Percentiles rank a stretch among this genome's conserved stretches.
phyloP scores from a whole-genome alignment of 2,113 vertebrate genomes.

The Ceyx cyanopectus region DNA sequence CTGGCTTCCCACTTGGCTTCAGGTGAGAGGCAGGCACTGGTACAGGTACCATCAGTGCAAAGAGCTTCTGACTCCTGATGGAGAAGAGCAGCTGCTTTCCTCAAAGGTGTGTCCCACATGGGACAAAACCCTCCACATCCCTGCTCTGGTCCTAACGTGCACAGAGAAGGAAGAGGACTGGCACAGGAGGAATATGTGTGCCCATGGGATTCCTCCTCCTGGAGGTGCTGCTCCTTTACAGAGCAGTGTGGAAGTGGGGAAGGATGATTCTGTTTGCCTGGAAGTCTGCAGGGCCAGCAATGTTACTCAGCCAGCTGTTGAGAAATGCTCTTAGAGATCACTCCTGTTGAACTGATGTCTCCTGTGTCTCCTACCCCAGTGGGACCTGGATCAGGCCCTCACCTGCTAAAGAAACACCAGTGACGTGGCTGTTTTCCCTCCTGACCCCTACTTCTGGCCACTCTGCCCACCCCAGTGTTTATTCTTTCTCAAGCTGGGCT shows the following conservation, averaged over 20 bases:
- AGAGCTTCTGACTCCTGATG: background rate
- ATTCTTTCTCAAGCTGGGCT: background rate
- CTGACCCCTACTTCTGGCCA: background rate
- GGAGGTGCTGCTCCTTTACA: background rate
- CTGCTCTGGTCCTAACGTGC: background rate
- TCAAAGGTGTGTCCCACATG: background rate
- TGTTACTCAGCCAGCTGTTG: background rate
- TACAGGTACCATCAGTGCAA: background rate
- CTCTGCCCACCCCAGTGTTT: slow-evolving; percentile 11
- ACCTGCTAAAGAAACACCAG: slow-evolving; percentile 34
- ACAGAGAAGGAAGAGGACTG: background rate
- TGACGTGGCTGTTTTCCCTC: background rate
- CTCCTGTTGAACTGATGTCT: background rate
- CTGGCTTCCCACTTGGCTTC: background rate
- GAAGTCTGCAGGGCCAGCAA: background rate
- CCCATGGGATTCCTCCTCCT: background rate
- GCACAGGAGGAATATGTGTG: background rate
- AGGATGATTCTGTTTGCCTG: background rate
- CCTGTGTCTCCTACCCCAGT: background rate
- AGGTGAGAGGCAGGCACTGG: rapidly evolving
- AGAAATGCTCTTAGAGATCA: background rate
- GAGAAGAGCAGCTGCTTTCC: background rate
- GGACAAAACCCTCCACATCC: background rate
- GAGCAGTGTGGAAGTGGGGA: background rate
- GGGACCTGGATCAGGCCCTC: background rate